These are phyloP conservation scores for Norana najaformis DNA, from an alignment of 2,888 invertebrate genomes.

Conservation along the genomic window DNA sequence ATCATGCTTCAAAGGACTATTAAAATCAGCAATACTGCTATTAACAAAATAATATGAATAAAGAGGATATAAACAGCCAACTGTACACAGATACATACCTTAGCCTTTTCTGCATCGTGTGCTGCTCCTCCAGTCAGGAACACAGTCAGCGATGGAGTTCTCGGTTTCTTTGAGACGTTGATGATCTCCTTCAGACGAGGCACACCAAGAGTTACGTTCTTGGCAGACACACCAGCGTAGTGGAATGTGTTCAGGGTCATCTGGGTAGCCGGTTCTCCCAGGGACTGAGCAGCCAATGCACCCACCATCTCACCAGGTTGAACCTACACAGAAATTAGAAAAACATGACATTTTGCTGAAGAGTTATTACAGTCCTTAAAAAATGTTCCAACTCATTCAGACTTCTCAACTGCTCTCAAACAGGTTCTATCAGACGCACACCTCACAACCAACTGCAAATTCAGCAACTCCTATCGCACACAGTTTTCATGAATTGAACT, in stretches of 20 bases:
- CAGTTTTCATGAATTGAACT: background rate
- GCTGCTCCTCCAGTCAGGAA: slow-evolving; percentile 96
- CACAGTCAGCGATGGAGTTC: slow-evolving; percentile 97
- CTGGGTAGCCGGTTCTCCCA: slow-evolving; percentile 99
- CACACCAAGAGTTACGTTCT: slow-evolving; percentile 99
- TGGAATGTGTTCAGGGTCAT: slow-evolving; percentile 93
- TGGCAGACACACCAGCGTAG: slow-evolving; percentile 99
- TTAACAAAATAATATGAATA: background rate
- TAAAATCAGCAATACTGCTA: background rate
- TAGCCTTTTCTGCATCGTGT: slow-evolving; percentile 97
- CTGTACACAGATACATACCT: slow-evolving; percentile 64
- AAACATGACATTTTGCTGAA: background rate
- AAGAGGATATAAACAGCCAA: background rate
- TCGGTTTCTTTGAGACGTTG: slow-evolving; percentile 97
- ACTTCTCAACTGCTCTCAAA: background rate
- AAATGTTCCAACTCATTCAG: background rate
- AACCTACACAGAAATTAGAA: slow-evolving; percentile 67
- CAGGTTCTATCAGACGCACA: too few species aligned
- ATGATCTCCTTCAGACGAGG: slow-evolving; percentile 91
- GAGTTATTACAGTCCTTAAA: background rate
- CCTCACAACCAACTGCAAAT: background rate
- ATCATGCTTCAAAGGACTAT: background rate
- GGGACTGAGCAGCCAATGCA: slow-evolving; percentile 96
- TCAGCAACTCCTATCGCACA: background rate
- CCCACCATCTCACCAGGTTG: slow-evolving; percentile 99